Evolutionary conservation across 2,888 invertebrate genomes (phyloP).

Genomic region (Crematogaster levior): DNA sequence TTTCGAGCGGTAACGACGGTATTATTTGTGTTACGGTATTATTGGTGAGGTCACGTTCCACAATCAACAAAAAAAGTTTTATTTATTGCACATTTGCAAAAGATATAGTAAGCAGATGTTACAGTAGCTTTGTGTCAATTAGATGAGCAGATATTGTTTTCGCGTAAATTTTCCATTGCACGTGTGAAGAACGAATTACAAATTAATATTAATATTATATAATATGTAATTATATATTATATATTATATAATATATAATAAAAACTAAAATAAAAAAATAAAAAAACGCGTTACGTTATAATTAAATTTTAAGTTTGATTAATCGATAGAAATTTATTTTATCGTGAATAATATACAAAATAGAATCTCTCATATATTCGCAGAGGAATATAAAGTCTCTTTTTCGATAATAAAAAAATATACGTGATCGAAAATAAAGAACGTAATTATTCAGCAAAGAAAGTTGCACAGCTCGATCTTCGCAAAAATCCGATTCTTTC

Average conservation of each 20-base stretch:
- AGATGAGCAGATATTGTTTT: background rate
- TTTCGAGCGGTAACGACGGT: conserved; percentile 32
- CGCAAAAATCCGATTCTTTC: conserved; percentile 21
- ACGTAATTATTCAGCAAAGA: background rate
- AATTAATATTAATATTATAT: no score
- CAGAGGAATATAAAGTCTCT: background rate
- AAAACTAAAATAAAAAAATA: background rate
- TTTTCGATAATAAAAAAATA: background rate
- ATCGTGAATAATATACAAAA: background rate
- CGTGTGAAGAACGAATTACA: background rate
- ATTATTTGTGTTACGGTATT: conserved; percentile 48
- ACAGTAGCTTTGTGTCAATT: background rate
- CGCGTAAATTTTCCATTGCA: background rate
- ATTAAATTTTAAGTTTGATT: background rate
- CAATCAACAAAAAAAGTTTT: conserved; percentile 26
- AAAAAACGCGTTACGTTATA: background rate
- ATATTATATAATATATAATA: no score
- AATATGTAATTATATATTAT: no score
- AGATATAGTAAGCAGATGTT: conserved; percentile 25
- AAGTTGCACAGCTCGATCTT: background rate
- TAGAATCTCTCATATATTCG: background rate
- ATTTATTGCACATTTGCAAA: conserved; percentile 31
- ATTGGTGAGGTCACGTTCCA: conserved; percentile 26
- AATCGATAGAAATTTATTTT: background rate
- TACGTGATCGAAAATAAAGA: background rate